Conservation (phyloP, 2,797 vertebrate genomes). For the Channa striata region DNA sequence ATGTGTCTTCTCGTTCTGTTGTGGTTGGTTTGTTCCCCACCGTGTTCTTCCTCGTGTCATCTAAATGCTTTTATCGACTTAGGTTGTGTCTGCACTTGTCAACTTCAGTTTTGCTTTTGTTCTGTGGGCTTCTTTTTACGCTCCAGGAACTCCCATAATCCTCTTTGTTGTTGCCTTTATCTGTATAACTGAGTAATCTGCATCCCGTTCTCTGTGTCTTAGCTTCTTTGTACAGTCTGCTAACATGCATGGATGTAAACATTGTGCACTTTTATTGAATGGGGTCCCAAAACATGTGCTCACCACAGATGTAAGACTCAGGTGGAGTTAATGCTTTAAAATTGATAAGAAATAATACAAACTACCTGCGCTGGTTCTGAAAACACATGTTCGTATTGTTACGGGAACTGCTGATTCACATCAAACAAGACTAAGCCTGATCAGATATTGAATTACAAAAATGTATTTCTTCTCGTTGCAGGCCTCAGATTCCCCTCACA, state of each 20-base stretch:
- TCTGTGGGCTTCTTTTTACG: not conserved
- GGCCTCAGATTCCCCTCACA: slow-evolving; percentile 5
- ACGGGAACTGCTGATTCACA: too few species aligned
- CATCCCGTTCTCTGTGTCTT: not conserved
- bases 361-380: too few species aligned
- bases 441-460: too few species aligned
- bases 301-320: too few species aligned
- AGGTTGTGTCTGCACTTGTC: slow-evolving; percentile 16
- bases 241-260: too few species aligned
- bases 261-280: too few species aligned
- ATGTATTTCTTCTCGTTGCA: slow-evolving; percentile 30
- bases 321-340: too few species aligned
- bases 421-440: too few species aligned
- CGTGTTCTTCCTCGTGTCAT: not conserved
- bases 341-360: too few species aligned
- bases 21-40: not conserved
- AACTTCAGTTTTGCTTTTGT: not conserved
- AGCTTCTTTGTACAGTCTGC: not conserved
- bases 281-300: too few species aligned
- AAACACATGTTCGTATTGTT: too few species aligned
- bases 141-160: slow-evolving; percentile 29
- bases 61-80: not conserved
- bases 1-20: not conserved
- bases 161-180: slow-evolving; percentile 31
- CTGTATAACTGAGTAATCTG: slow-evolving; percentile 12